phyloP scores from a whole-genome alignment of 1,140 invertebrate species.

The Pseudobourletiella spinata region DNA sequence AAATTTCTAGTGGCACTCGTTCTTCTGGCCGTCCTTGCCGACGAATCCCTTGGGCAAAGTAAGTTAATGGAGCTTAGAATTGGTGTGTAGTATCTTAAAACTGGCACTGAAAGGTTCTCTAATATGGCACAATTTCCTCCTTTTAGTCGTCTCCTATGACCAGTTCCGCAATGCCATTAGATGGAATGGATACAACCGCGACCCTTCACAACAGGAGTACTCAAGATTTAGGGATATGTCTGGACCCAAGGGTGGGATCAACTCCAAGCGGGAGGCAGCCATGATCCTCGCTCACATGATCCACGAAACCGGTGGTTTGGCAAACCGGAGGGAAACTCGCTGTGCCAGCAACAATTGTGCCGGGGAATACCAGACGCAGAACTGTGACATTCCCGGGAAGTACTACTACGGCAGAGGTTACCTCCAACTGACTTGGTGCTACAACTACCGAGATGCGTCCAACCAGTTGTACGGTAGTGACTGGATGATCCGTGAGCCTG shows the following conservation, averaged over 20 bases:
- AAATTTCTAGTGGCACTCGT: no score
- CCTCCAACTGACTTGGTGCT: conserved; percentile 32
- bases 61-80: no score
- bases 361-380: conserved; percentile 11
- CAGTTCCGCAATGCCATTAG: conserved; percentile 21
- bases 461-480: conserved; percentile 15
- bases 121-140: no score
- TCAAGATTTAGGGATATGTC: conserved; percentile 4
- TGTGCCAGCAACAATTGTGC: conserved; percentile 14
- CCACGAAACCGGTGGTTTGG: conserved; percentile 26
- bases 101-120: no score
- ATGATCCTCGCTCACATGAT: conserved; percentile 28
- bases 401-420: conserved; percentile 28
- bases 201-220: conserved; percentile 4
- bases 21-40: no score
- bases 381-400: conserved; percentile 18
- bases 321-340: conserved; percentile 17
- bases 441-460: conserved; percentile 25
- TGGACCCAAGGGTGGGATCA: conserved; percentile 10
- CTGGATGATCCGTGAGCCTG: conserved; percentile 20
- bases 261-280: conserved; percentile 20
- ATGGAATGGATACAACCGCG: conserved; percentile 14
- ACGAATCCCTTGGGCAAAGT: no score
- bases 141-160: conserved; percentile 11
- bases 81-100: no score